A percentile compares a stretch with the other conserved stretches of the same genome.
phyloP scores from a whole-genome alignment of 2,113 vertebrate species.

The Hiodon tergisus region DNA sequence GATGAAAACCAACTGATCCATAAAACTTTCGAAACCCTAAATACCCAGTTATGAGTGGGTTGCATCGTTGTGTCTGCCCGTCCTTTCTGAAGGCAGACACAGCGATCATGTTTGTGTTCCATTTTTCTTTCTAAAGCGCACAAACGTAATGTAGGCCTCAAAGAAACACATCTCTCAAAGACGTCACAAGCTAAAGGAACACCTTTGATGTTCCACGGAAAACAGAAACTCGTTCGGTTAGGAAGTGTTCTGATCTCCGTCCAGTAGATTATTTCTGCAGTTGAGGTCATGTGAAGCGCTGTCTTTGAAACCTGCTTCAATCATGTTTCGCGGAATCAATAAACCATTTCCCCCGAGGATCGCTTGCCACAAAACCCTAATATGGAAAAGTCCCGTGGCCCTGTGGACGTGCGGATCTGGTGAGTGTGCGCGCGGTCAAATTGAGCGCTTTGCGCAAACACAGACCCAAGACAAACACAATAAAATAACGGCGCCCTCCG shows the following conservation, averaged over 20 bases:
- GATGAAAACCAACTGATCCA: not conserved
- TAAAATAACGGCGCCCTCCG: slow-evolving; percentile 47
- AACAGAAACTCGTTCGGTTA: too few relatives aligned
- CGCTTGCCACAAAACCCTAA: slow-evolving; percentile 38
- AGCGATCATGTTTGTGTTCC: too few relatives aligned
- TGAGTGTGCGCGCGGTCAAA: slow-evolving; percentile 60
- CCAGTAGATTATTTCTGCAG: slow-evolving; percentile 15
- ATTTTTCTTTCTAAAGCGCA: too few relatives aligned
- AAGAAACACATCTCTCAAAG: too few relatives aligned
- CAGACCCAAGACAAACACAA: slow-evolving; percentile 57
- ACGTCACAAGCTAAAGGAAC: too few relatives aligned
- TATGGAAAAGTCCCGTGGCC: slow-evolving; percentile 39
- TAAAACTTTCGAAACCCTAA: not conserved
- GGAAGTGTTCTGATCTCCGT: too few relatives aligned
- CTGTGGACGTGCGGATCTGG: slow-evolving; percentile 34
- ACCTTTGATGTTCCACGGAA: too few relatives aligned
- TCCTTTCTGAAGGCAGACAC: too few relatives aligned
- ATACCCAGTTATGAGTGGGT: not conserved
- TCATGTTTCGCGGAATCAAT: slow-evolving; percentile 56
- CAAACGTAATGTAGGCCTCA: too few relatives aligned
- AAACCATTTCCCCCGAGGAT: slow-evolving; percentile 50
- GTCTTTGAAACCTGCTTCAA: slow-evolving; percentile 52
- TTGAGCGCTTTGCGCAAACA: slow-evolving; percentile 52
- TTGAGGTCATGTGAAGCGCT: slow-evolving; percentile 50
- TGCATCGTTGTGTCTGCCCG: not conserved